Evolutionary conservation across 23 tunicate genomes (phyloP).

Genomic region (Pegea sp.): DNA sequence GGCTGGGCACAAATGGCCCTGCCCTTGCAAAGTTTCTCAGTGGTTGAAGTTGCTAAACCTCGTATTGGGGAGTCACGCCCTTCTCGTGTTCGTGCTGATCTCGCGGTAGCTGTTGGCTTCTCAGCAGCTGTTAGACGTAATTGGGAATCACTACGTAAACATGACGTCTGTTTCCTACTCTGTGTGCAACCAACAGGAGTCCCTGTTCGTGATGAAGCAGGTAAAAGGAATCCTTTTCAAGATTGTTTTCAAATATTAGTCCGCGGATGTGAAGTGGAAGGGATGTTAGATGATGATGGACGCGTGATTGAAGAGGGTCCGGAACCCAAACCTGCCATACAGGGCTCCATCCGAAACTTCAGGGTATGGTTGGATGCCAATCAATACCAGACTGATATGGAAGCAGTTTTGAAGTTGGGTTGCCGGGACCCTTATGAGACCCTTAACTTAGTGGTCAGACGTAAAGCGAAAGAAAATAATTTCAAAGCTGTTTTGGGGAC

Average conservation of each 20-base stretch:
- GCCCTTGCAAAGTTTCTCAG: slow-evolving; percentile 64
- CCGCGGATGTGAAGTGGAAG: slow-evolving; percentile 99
- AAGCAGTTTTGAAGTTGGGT: slow-evolving; percentile 52
- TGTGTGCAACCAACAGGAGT: no score
- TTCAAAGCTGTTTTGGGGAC: slow-evolving; percentile 97
- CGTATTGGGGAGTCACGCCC: slow-evolving; percentile 80
- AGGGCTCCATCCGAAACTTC: slow-evolving; percentile 47
- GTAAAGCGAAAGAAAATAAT: slow-evolving; percentile 98
- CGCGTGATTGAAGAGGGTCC: slow-evolving; percentile 97
- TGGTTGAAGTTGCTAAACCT: slow-evolving; percentile 98
- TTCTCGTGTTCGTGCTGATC: slow-evolving; percentile 94
- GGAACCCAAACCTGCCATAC: slow-evolving; percentile 75
- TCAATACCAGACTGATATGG: slow-evolving; percentile 95
- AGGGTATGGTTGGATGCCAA: slow-evolving; percentile 97
- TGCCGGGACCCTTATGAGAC: slow-evolving; percentile 79
- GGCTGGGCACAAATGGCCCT: slow-evolving; percentile 99
- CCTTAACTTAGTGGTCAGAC: slow-evolving; percentile 72
- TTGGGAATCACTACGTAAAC: slow-evolving; percentile 93
- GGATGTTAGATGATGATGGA: slow-evolving; percentile 93
- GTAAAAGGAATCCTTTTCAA: slow-evolving; percentile 31
- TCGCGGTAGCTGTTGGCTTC: slow-evolving; percentile 34
- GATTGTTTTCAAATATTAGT: slow-evolving; percentile 68
- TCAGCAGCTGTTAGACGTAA: slow-evolving; percentile 27
- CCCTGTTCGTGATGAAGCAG: slow-evolving; percentile 18
- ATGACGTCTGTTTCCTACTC: slow-evolving; percentile 79